Evolutionary conservation across 1,140 invertebrate species (phyloP).

Genomic region (Sitophilus oryzae): DNA sequence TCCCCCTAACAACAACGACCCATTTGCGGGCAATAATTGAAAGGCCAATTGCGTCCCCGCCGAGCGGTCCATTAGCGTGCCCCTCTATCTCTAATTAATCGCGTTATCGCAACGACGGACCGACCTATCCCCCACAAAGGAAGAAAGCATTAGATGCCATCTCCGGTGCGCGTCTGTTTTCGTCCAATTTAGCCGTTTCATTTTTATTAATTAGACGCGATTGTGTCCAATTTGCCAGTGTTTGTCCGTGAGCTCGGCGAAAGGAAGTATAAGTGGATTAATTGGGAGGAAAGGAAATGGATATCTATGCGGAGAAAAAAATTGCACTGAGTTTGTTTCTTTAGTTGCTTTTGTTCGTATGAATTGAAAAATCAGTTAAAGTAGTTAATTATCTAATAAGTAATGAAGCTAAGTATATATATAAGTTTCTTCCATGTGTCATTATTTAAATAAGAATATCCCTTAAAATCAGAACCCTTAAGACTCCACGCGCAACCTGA

Average conservation of each 20-base stretch:
- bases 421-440: too few relatives aligned
- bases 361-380: too few relatives aligned
- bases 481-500: too few relatives aligned
- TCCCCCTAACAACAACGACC: not conserved
- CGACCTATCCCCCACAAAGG: not conserved
- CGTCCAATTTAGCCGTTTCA: not conserved
- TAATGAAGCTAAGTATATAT: too few relatives aligned
- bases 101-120: constrained; percentile 18
- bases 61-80: constrained; percentile 16
- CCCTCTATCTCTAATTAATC: constrained; percentile 27
- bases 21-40: constrained; percentile 34
- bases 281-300: not conserved
- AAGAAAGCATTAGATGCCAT: constrained; percentile 16
- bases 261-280: not conserved
- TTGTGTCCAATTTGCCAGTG: constrained; percentile 12
- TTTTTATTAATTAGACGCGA: constrained; percentile 14
- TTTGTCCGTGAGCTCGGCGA: not conserved
- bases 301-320: too few relatives aligned
- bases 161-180: constrained; percentile 1
- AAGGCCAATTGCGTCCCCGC: constrained; percentile 35
- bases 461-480: too few relatives aligned
- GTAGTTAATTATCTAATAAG: too few relatives aligned
- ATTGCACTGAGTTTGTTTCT: too few relatives aligned
- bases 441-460: too few relatives aligned
- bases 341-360: too few relatives aligned